Conservation (phyloP, 1,140 invertebrate genomes). For the Elysia chlorotica region DNA sequence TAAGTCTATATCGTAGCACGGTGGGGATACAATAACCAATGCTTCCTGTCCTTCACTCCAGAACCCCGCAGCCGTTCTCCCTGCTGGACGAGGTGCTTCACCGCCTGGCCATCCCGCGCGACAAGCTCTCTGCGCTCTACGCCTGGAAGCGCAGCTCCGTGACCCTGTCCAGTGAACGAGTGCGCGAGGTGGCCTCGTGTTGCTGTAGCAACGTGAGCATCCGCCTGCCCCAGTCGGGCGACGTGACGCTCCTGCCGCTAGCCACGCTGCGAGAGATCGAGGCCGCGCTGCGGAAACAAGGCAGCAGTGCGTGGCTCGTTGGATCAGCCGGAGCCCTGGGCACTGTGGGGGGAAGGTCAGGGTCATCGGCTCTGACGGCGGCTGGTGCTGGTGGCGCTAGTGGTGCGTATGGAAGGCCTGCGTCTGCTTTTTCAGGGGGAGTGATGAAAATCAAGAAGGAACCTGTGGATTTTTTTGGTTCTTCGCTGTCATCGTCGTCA, state of each 20-base stretch:
- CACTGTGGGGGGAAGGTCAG: too few species aligned
- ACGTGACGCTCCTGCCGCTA: conserved; percentile 17
- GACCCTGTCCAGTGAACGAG: conserved; percentile 17
- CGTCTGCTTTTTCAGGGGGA: too few species aligned
- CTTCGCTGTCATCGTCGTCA: conserved; percentile 1
- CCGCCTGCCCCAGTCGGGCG: conserved; percentile 18
- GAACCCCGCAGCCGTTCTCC: conserved; percentile 20
- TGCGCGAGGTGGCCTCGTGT: conserved; percentile 22
- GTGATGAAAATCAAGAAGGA: too few species aligned
- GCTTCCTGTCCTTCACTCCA: neutral
- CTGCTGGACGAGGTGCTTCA: conserved; percentile 17
- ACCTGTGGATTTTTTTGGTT: too few species aligned
- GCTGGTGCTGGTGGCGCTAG: too few species aligned
- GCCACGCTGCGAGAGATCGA: conserved; percentile 11
- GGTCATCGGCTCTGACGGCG: too few species aligned
- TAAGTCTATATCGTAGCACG: too few species aligned
- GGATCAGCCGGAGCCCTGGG: too few species aligned
- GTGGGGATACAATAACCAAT: too few species aligned
- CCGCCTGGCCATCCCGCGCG: conserved; percentile 2
- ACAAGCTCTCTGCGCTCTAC: conserved; percentile 6
- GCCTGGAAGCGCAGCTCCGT: conserved; percentile 7
- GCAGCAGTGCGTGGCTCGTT: too few species aligned
- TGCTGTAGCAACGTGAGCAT: conserved; percentile 25
- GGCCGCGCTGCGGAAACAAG: conserved; percentile 4
- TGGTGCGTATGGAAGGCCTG: too few species aligned